Evolutionary conservation across 2,888 invertebrate genomes (phyloP), one percentile per base, ranked within the genome.

Genomic region (Ophion costatus): DNA sequence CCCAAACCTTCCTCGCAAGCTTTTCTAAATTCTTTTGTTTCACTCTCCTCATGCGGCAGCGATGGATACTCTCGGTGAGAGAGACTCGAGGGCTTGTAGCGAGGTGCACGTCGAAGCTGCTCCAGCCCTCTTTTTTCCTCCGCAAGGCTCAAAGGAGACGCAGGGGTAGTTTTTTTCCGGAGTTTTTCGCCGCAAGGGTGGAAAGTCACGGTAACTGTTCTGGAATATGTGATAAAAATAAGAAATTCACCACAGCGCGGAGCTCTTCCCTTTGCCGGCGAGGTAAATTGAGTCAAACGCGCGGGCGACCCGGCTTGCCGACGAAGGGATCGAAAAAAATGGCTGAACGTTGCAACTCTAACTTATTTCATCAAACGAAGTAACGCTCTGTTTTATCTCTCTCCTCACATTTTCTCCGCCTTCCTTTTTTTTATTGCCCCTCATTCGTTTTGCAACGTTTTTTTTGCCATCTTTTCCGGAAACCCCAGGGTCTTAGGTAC

Each of bases 171-270:
- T 17, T 73, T 71, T n/a, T 64, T 17, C 9, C 6, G 29, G 2
- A 17, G 22, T 29, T 10, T 64, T 17, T 63, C 38, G 24, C 61
- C 84, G 83, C 82, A 84, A 85, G 84, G 88, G 84, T 87, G 88
- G 66, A 86, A 89, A 88, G 88, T 86, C 86, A 82, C 63, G 83
- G 86, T 85, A 88, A 89, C 85, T 85, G 88, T 87, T 89, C 86
- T 75, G 24, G 29, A 71, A 89, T 91, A 93, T 92, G 51, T 51
- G 90, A 93, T 92, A 92, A 91, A 90, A 91, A 90, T 88, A 89
- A 91, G 90, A 45, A 81, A 81, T 84, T 81, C 76, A 66, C 76
- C 56, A 71, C 29, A 33, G 63, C 9, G 14, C 10, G 24, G 69
- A 69, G 69, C 33, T 77, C 57, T 57, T 67, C 59, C 33, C 42